These are phyloP conservation scores for Xestia xanthographa DNA, from an alignment of 2,888 invertebrate species.

Conservation along the genomic window DNA sequence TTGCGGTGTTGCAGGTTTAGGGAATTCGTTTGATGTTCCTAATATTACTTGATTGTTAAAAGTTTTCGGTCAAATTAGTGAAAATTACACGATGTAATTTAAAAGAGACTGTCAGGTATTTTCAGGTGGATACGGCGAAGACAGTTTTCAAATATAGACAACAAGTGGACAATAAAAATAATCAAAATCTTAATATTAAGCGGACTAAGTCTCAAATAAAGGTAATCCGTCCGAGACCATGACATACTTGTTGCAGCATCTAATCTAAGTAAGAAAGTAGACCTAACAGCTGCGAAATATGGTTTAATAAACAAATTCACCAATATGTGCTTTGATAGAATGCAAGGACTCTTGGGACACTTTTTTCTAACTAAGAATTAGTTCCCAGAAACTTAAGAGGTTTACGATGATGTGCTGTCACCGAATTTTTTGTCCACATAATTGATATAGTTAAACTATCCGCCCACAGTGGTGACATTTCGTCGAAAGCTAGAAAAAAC, in stretches of 20 bases:
- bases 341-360: slow-evolving; percentile 27
- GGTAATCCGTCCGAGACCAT: background rate
- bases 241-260: background rate
- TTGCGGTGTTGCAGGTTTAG: slow-evolving; percentile 38
- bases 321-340: slow-evolving; percentile 12
- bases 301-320: background rate
- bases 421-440: slow-evolving; percentile 68
- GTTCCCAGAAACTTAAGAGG: slow-evolving; percentile 66
- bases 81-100: background rate
- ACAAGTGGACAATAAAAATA: background rate
- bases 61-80: background rate
- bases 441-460: slow-evolving; percentile 70
- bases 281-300: background rate
- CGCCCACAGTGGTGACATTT: slow-evolving; percentile 64
- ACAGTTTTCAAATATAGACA: background rate
- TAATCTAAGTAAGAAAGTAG: background rate
- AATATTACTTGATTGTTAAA: background rate
- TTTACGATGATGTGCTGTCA: slow-evolving; percentile 69
- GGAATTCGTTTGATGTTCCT: slow-evolving; percentile 4
- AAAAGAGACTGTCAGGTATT: background rate
- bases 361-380: slow-evolving; percentile 52
- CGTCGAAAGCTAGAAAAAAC: slow-evolving; percentile 50
- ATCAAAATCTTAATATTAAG: background rate
- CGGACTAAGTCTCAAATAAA: background rate
- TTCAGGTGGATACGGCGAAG: background rate